phyloP scores from a whole-genome alignment of 2,113 vertebrate genomes.

The Syngnathus floridae region DNA sequence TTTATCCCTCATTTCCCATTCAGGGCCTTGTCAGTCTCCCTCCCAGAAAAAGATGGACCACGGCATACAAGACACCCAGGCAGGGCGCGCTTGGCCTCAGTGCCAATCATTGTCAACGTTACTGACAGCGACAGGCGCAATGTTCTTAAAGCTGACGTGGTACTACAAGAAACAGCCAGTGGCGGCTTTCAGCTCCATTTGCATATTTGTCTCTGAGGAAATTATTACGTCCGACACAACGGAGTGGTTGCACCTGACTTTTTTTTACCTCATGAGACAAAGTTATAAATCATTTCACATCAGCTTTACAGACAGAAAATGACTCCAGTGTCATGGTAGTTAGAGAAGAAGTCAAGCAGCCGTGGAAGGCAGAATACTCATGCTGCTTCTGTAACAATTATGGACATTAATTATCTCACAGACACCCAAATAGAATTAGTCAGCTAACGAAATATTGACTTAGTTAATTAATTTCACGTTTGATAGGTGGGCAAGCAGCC shows the following conservation, averaged over 20 bases:
- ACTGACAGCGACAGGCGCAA: conserved; percentile 47
- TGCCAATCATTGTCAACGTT: conserved; percentile 36
- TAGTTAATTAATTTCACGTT: not conserved
- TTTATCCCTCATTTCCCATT: conserved; percentile 14
- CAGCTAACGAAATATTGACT: not conserved
- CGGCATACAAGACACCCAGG: not conserved
- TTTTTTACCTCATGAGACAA: conserved; percentile 10
- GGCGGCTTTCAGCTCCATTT: conserved; percentile 35
- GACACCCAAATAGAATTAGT: not conserved
- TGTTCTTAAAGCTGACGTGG: conserved; percentile 37
- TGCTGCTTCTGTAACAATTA: not conserved
- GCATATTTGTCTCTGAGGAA: conserved; percentile 50
- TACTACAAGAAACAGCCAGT: conserved; percentile 40
- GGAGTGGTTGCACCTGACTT: conserved; percentile 15
- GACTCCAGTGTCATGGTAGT: not conserved
- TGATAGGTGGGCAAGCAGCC: not conserved
- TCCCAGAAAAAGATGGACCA: not conserved
- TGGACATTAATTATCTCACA: not conserved
- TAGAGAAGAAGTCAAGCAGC: not conserved
- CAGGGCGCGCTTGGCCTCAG: conserved; percentile 15
- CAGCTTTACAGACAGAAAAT: not conserved
- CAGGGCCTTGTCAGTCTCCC: not conserved
- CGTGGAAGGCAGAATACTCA: not conserved
- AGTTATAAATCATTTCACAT: not conserved
- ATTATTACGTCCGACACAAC: conserved; percentile 37